These are phyloP conservation scores for Lepidochrysops patricia DNA, from an alignment of 2,888 invertebrate genomes.

Conservation along the genomic window DNA sequence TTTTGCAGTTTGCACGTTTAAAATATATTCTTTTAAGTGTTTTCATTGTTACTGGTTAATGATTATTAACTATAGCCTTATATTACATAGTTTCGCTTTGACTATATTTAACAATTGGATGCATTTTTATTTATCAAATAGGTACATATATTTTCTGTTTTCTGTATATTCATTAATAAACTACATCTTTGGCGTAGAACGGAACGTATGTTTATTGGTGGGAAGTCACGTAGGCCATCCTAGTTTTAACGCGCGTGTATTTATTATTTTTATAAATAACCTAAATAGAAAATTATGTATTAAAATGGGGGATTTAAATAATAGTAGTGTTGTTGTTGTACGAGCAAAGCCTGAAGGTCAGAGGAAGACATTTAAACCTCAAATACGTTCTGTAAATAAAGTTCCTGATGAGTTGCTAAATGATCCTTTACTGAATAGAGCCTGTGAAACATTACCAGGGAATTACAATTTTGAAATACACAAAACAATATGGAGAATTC, in stretches of 20 bases:
- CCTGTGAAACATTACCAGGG: conserved; percentile 84
- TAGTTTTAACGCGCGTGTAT: conserved; percentile 44
- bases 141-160: too few relatives aligned
- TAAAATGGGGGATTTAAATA: conserved; percentile 49
- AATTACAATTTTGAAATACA: conserved; percentile 99
- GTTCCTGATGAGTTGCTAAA: conserved; percentile 87
- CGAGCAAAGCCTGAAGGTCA: conserved; percentile 82
- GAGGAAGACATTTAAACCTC: conserved; percentile 85
- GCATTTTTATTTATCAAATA: too few relatives aligned
- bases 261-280: conserved; percentile 22
- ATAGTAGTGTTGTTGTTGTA: conserved; percentile 76
- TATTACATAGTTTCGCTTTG: too few relatives aligned
- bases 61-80: too few relatives aligned
- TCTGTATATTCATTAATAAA: neutral
- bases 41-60: too few relatives aligned
- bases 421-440: conserved; percentile 81
- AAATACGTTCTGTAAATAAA: conserved; percentile 81
- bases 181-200: conserved; percentile 14
- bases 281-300: conserved; percentile 12
- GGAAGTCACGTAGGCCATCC: conserved; percentile 68
- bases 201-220: conserved; percentile 25
- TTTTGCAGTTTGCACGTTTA: too few relatives aligned
- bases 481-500: conserved; percentile 97
- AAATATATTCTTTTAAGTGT: too few relatives aligned
- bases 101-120: too few relatives aligned